Conservation (phyloP, 2,888 invertebrate species). For the Branchellion lobata region DNA sequence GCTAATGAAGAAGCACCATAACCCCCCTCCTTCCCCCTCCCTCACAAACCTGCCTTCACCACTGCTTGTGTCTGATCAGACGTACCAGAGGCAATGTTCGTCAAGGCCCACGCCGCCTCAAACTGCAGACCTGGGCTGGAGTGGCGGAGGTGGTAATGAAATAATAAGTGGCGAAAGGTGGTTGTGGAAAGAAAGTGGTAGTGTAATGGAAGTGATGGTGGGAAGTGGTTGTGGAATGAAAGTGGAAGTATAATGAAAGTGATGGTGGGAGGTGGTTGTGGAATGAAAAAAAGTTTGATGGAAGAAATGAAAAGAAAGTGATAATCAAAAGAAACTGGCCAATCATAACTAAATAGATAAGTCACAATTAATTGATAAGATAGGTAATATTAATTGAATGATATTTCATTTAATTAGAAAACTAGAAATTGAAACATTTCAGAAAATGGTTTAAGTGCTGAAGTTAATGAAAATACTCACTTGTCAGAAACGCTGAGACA, state of each 20-base stretch:
- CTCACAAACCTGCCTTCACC: conserved; percentile 71
- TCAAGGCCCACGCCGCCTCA: conserved; percentile 95
- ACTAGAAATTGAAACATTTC: too few relatives aligned
- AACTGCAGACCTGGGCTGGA: conserved; percentile 80
- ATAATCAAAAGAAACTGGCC: too few relatives aligned
- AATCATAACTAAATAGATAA: too few relatives aligned
- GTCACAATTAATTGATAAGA: too few relatives aligned
- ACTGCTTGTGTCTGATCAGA: conserved; percentile 88
- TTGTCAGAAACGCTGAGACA: conserved; percentile 83
- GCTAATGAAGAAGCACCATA: too few relatives aligned
- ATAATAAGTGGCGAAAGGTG: background rate
- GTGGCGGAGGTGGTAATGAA: background rate
- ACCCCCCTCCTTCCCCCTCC: too few relatives aligned
- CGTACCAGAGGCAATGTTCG: conserved; percentile 92
- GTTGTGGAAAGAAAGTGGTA: background rate
- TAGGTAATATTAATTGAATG: too few relatives aligned
- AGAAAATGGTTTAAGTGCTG: too few relatives aligned
- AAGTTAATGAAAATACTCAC: conserved; percentile 65
- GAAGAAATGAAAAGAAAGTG: too few relatives aligned
- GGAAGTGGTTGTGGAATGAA: background rate
- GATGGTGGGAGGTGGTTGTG: background rate
- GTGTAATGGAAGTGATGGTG: background rate
- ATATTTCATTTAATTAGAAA: too few relatives aligned
- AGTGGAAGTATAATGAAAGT: background rate
- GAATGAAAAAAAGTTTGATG: too few relatives aligned